These are phyloP conservation scores for Caerostris extrusa DNA, from an alignment of 1,140 invertebrate species.

Conservation along the genomic window DNA sequence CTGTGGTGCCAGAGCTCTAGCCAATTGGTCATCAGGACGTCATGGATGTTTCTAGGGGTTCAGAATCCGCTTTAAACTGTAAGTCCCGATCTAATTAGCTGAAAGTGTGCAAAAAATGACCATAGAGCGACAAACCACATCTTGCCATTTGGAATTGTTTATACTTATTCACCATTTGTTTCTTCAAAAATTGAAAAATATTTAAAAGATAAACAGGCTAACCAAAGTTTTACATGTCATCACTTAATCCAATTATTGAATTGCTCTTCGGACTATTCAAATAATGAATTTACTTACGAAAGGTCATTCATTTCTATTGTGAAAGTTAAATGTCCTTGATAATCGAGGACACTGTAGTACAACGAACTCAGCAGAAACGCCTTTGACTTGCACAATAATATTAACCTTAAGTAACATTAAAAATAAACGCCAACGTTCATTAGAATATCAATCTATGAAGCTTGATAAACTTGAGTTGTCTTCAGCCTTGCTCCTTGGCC, in stretches of 20 bases:
- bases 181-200: too few relatives aligned
- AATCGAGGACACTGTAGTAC: conserved; percentile 44
- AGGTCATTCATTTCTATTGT: background rate
- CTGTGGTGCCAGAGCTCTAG: too few relatives aligned
- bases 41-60: too few relatives aligned
- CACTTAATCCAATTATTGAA: background rate
- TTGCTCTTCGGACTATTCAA: background rate
- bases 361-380: conserved; percentile 53
- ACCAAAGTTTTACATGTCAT: background rate
- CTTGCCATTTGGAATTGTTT: too few relatives aligned
- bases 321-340: conserved; percentile 6
- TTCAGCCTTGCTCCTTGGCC: conserved; percentile 50
- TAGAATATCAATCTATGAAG: background rate
- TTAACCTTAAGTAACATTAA: conserved; percentile 41
- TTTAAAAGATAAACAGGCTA: too few relatives aligned
- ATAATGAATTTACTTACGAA: background rate
- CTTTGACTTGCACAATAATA: conserved; percentile 41
- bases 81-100: too few relatives aligned
- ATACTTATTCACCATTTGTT: too few relatives aligned
- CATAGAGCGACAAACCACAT: too few relatives aligned
- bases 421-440: conserved; percentile 47
- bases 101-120: too few relatives aligned
- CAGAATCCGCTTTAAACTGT: too few relatives aligned
- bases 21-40: too few relatives aligned
- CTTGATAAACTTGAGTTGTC: background rate